Evolutionary conservation across 2,113 vertebrate genomes (phyloP), one percentile per base, ranked within the genome.

Genomic region (Mixornis gularis): DNA sequence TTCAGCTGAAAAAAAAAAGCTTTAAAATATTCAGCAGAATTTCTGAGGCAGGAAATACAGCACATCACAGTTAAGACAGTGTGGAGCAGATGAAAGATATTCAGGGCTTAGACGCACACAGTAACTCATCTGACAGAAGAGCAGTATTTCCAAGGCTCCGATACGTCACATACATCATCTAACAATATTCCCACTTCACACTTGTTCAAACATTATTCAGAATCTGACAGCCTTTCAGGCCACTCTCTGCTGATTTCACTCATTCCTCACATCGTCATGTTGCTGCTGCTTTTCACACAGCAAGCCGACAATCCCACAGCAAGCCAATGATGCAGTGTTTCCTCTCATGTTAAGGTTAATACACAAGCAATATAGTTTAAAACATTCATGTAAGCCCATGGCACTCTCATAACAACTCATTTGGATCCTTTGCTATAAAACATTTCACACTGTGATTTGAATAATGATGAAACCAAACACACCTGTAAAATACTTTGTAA

Each of bases 1-100:
- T 93, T 95, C 84, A 73, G 65, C 79, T 90, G 36, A 36, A 79
- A 9, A 87, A 32, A 24, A 52, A 22, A 4, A 2, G 18, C 40
- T 65, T 68, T 79, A 41, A 82, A 97, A 95, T 91, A 96, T 93
- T 92, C 66, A 96, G 93, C 46, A 91, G 93, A 86, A 89, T 83
- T 93, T 94, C 83, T 79, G 72, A 95, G 73, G 49, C 87, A 95
- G 84, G 73, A 80, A 83, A 79, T 88, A 56, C 62, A 95, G 83
- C 79, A 71, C 51, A 68, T 58, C 79, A 89, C 72, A 77, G 90
- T 62, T 89, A 93, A 91, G 24, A 56, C 27, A 65, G 26, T 38
- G 78, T 29, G 29, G 40, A 55, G 49, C 55, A 95, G 86, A 96
- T 52, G 89, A 90, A 90, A 89, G 85, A 85, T 56, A 77, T 32